Conservation (phyloP, 1,140 invertebrate genomes). For the Octopus sinensis region DNA sequence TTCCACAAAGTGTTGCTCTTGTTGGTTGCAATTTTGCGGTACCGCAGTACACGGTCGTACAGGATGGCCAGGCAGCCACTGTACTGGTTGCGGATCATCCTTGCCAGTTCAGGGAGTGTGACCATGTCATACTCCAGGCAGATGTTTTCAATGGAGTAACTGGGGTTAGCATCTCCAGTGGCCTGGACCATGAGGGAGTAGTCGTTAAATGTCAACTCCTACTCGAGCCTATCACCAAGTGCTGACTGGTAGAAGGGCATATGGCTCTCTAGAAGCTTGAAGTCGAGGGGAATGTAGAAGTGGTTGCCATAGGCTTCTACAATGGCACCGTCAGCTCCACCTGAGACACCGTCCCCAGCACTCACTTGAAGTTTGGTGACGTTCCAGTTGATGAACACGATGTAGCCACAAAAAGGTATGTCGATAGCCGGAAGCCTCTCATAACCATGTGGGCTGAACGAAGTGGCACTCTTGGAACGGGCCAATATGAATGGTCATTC, state of each 20-base stretch:
- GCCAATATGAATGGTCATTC: no score
- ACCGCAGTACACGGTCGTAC: constrained; percentile 17
- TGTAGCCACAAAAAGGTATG: no score
- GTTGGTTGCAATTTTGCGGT: constrained; percentile 20
- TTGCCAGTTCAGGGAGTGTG: not conserved
- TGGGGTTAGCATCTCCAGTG: constrained; percentile 11
- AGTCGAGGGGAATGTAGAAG: constrained; percentile 18
- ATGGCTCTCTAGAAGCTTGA: constrained; percentile 7
- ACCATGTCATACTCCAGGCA: not conserved
- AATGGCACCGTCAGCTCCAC: not conserved
- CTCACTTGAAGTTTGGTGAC: not conserved
- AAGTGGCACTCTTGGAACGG: no score
- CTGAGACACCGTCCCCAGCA: not conserved
- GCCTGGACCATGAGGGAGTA: constrained; percentile 9
- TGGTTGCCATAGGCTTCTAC: not conserved
- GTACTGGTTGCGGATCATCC: not conserved
- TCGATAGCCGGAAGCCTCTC: no score
- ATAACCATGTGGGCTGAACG: no score
- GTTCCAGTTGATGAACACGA: not conserved
- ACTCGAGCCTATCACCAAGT: not conserved
- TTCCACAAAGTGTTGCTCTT: constrained; percentile 24
- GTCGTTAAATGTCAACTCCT: constrained; percentile 12
- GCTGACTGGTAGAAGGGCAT: constrained; percentile 14
- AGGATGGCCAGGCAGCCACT: no score
- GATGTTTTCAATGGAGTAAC: constrained; percentile 16